Evolutionary conservation across 2,888 invertebrate species (phyloP), one percentile per base, ranked within the genome.

Genomic region (Ganaspis brasiliensis): DNA sequence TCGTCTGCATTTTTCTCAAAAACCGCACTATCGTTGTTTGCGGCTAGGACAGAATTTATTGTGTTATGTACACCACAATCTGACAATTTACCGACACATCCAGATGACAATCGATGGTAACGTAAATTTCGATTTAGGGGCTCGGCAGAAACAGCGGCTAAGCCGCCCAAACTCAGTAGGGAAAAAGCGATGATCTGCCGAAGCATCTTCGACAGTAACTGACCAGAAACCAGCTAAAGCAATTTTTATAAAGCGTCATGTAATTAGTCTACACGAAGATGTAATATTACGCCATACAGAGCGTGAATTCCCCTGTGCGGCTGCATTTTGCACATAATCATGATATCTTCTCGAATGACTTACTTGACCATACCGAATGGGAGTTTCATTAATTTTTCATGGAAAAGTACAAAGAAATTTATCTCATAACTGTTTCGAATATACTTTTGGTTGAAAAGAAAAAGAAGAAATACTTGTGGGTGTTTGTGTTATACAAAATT

Each of bases 301-400:
- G 90, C 91, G 91, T 91, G 91, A 91, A 91, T 90, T 84, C 84
- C 84, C 81, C 86, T 84, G 83, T 86, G n/a, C n/a, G 85, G 83
- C 84, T 85, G 87, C 85, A 86, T 85, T 83, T 83, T 81, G 84
- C 84, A 82, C 81, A 83, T 84, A 85, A 83, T 74, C 73, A 72
- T 79, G 57, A 77, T 78, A 88, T 88, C 83, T 87, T 86, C 85
- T 85, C 77, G 72, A 80, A 45, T 78, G 79, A 73, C 74, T 82
- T 79, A 75, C 80, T 80, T 75, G 76, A 76, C 76, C 83, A 85
- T 81, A n/a, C n/a, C 81, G 81, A 81, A 79, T 21, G 40, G 21
- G 63, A 63, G 21, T 63, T 40, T 19, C 14, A 63, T 63, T 63
- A 40, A 63, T 40, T 67, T 24, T 26, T 6, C n/a, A 9, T 40